These are phyloP conservation scores for Microctonus brassicae DNA, from an alignment of 2,888 invertebrate genomes.

Conservation along the genomic window DNA sequence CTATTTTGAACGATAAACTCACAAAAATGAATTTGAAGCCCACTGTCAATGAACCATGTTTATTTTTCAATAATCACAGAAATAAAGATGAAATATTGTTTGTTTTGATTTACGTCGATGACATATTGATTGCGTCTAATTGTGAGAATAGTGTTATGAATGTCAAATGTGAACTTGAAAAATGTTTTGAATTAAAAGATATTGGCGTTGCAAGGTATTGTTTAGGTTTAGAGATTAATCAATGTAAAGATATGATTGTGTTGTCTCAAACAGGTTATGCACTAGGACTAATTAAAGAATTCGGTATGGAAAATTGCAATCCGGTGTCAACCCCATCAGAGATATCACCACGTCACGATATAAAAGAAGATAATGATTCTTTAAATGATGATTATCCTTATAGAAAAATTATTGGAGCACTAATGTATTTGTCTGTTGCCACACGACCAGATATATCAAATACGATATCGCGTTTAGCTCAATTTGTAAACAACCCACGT, in stretches of 20 bases:
- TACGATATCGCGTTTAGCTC: conserved; percentile 28
- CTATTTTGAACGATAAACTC: no score
- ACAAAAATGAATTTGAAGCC: conserved; percentile 27
- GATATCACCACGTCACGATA: background rate
- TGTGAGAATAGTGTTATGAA: conserved; percentile 33
- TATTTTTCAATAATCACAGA: conserved; percentile 7
- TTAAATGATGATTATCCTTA: conserved; percentile 21
- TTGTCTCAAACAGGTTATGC: conserved; percentile 42
- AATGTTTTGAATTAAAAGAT: conserved; percentile 40
- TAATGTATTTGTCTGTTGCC: conserved; percentile 33
- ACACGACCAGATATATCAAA: no score
- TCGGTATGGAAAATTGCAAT: conserved; percentile 41
- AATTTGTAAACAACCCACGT: conserved; percentile 13
- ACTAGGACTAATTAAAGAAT: conserved; percentile 36
- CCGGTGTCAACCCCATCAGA: conserved; percentile 14
- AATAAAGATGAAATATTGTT: conserved; percentile 14
- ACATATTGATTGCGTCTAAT: no score
- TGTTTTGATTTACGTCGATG: conserved; percentile 35
- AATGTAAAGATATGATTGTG: conserved; percentile 25
- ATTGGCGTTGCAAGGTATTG: conserved; percentile 40
- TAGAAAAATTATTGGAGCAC: conserved; percentile 38
- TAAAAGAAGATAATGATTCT: background rate
- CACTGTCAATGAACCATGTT: conserved; percentile 28
- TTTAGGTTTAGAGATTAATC: conserved; percentile 41
- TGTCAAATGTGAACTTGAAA: conserved; percentile 9